A percentile compares a stretch with the other conserved stretches of the same genome.
phyloP scores from a whole-genome alignment of 2,888 invertebrate genomes.

The Thecocarcelia acutangulata region DNA sequence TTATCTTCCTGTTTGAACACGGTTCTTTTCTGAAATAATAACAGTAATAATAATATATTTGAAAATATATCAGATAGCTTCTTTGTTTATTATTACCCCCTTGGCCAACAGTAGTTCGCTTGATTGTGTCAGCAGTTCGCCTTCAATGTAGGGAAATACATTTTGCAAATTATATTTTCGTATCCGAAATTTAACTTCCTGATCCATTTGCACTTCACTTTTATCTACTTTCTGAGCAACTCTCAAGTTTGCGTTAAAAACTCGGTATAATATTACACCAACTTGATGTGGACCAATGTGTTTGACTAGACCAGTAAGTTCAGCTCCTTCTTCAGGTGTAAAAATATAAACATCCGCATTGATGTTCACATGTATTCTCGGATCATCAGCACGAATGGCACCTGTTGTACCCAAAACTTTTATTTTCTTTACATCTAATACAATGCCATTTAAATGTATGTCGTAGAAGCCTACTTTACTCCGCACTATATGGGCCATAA shows the following conservation, averaged over 20 bases:
- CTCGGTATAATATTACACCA: slow-evolving; percentile 85
- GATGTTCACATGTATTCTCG: slow-evolving; percentile 84
- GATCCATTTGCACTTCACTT: slow-evolving; percentile 79
- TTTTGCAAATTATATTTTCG: slow-evolving; percentile 78
- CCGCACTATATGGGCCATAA: slow-evolving; percentile 81
- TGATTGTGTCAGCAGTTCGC: slow-evolving; percentile 74
- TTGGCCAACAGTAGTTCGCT: slow-evolving; percentile 16
- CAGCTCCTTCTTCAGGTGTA: slow-evolving; percentile 83
- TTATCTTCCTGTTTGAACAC: slow-evolving; percentile 47
- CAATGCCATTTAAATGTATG: slow-evolving; percentile 83
- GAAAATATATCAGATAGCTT: not conserved
- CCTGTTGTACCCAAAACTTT: slow-evolving; percentile 83
- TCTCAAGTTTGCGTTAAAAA: slow-evolving; percentile 85
- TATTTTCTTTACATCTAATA: slow-evolving; percentile 84
- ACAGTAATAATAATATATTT: not conserved
- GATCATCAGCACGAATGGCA: slow-evolving; percentile 83
- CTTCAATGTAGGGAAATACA: slow-evolving; percentile 80
- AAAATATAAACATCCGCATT: slow-evolving; percentile 86
- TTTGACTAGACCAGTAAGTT: slow-evolving; percentile 84
- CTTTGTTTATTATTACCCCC: slow-evolving; percentile 30
- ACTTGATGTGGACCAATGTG: slow-evolving; percentile 83
- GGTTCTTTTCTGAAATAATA: slow-evolving; percentile 69
- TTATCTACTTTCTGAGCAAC: slow-evolving; percentile 75
- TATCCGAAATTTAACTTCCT: slow-evolving; percentile 80
- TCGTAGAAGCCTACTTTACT: slow-evolving; percentile 83